phyloP scores from a whole-genome alignment of 1,140 invertebrate genomes.

The Mesaphorura yosii region DNA sequence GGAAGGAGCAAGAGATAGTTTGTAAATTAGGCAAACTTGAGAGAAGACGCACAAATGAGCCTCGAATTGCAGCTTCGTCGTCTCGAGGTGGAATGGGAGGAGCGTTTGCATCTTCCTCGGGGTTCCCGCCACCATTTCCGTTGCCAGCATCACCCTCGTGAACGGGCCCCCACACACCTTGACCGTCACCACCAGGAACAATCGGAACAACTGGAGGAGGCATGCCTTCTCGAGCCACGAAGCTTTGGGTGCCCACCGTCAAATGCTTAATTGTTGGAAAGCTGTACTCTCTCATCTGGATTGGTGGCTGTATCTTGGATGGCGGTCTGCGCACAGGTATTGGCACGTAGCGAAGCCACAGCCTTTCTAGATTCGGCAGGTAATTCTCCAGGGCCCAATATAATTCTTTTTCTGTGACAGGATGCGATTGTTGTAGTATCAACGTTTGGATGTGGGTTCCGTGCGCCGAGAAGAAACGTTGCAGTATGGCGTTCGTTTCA shows the following conservation, averaged over 20 bases:
- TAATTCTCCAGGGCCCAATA: not conserved
- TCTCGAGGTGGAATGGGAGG: too few species aligned
- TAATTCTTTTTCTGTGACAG: not conserved
- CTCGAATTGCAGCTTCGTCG: too few species aligned
- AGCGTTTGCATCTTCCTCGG: too few species aligned
- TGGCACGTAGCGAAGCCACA: not conserved
- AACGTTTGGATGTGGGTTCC: not conserved
- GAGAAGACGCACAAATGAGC: not conserved
- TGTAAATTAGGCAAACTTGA: not conserved
- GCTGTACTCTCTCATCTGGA: not conserved
- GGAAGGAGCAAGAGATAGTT: not conserved
- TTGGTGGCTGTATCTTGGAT: not conserved
- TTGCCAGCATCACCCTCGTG: too few species aligned
- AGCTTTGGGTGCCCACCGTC: not conserved
- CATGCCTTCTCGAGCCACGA: not conserved
- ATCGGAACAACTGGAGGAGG: too few species aligned
- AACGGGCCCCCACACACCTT: too few species aligned
- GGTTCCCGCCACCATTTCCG: too few species aligned
- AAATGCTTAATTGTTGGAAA: not conserved
- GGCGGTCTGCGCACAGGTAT: too few species aligned
- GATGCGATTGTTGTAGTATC: not conserved
- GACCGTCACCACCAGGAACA: too few species aligned
- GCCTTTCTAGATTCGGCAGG: not conserved
- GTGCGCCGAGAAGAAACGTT: not conserved
- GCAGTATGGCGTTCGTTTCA: not conserved